These are phyloP conservation scores for Paraescarpia echinospica DNA, from an alignment of 1,140 invertebrate species.

Conservation along the genomic window DNA sequence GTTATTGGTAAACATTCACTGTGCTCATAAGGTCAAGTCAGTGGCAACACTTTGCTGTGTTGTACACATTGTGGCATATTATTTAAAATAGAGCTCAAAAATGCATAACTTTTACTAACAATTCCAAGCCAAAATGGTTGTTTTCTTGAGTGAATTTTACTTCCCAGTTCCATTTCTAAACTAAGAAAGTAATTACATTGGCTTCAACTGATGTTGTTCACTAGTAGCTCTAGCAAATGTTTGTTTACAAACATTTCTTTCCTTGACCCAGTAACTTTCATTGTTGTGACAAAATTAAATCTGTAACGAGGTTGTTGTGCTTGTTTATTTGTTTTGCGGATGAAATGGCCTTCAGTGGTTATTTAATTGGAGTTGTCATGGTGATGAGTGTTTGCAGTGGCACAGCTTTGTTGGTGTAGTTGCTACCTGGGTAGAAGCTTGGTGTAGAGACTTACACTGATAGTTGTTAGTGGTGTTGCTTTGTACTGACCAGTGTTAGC, in stretches of 20 bases:
- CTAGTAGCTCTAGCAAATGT: not conserved
- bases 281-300: not conserved
- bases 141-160: not conserved
- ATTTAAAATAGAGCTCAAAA: not conserved
- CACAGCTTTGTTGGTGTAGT: not conserved
- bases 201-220: not conserved
- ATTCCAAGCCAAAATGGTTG: not conserved
- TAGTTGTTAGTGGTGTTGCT: not conserved
- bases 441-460: no score
- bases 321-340: not conserved
- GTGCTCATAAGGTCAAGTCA: not conserved
- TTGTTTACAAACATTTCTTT: not conserved
- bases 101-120: not conserved
- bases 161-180: not conserved
- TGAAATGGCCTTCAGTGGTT: not conserved
- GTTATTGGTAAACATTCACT: not conserved
- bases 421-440: no score
- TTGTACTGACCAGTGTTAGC: not conserved
- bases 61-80: not conserved
- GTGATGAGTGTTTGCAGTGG: not conserved
- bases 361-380: not conserved
- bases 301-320: not conserved
- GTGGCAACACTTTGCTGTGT: not conserved
- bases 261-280: not conserved
- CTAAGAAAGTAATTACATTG: not conserved